These are phyloP conservation scores for Andrena marginata DNA, from an alignment of 2,888 invertebrate species.

Conservation along the genomic window DNA sequence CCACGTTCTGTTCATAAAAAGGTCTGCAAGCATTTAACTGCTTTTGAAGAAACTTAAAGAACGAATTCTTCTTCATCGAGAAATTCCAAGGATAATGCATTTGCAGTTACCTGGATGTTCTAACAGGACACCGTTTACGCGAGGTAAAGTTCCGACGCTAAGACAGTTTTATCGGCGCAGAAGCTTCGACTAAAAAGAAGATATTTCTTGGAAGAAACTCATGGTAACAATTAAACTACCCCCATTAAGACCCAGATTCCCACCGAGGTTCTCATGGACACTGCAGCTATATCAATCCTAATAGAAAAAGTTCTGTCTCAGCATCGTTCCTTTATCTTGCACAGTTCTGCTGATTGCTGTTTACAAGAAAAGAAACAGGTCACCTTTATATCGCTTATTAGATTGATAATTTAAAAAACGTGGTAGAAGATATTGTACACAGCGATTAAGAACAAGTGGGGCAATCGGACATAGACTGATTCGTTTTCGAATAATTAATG, in stretches of 20 bases:
- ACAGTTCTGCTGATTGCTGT: not conserved
- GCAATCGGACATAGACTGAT: too few species aligned
- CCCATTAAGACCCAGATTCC: not conserved
- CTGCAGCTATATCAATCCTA: not conserved
- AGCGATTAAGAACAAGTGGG: too few species aligned
- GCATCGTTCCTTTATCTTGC: not conserved
- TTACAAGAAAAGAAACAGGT: not conserved
- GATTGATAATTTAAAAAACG: not conserved
- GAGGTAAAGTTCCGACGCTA: not conserved
- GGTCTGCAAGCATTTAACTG: not conserved
- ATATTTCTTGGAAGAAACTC: not conserved
- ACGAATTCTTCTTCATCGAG: slow-evolving; percentile 14
- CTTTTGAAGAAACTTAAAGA: not conserved
- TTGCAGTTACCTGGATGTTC: not conserved
- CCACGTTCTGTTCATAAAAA: not conserved
- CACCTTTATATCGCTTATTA: not conserved
- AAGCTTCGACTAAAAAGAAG: not conserved
- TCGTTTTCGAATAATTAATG: too few species aligned
- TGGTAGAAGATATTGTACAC: too few species aligned
- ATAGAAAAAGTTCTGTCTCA: not conserved
- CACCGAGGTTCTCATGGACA: not conserved
- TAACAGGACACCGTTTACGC: not conserved
- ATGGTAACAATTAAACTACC: not conserved
- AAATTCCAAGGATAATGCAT: slow-evolving; percentile 1
- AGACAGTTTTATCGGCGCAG: slow-evolving; percentile 3